Evolutionary conservation across 2,113 vertebrate genomes (phyloP).

Genomic region (Plestiodon gilberti): DNA sequence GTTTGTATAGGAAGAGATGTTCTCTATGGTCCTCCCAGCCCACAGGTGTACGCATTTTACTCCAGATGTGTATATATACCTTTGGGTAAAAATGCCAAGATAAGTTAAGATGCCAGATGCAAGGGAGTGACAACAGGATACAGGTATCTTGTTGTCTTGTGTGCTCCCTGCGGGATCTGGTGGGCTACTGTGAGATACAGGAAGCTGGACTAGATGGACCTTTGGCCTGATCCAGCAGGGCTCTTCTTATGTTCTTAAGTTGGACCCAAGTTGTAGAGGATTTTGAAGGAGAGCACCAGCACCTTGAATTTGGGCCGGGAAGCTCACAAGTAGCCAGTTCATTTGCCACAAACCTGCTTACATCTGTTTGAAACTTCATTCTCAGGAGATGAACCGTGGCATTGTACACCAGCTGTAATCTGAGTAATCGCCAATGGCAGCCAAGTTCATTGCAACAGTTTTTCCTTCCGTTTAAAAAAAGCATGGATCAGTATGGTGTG

Average conservation of each 20-base stretch:
- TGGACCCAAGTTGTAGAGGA: not conserved
- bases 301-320: not conserved
- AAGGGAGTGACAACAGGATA: too few species aligned
- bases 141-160: too few species aligned
- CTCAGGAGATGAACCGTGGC: not conserved
- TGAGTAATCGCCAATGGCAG: not conserved
- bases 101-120: too few species aligned
- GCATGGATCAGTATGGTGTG: not conserved
- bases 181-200: too few species aligned
- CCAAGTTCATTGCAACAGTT: not conserved
- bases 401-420: not conserved
- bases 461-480: not conserved
- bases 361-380: not conserved
- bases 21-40: too few species aligned
- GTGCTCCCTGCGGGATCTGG: too few species aligned
- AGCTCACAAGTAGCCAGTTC: not conserved
- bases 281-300: not conserved
- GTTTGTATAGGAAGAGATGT: not conserved
- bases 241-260: not conserved
- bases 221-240: too few species aligned
- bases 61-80: too few species aligned
- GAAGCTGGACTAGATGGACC: too few species aligned
- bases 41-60: too few species aligned
- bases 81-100: too few species aligned
- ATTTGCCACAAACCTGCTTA: not conserved